phyloP scores from a whole-genome alignment of 2,113 vertebrate genomes.

The Macrotis lagotis region DNA sequence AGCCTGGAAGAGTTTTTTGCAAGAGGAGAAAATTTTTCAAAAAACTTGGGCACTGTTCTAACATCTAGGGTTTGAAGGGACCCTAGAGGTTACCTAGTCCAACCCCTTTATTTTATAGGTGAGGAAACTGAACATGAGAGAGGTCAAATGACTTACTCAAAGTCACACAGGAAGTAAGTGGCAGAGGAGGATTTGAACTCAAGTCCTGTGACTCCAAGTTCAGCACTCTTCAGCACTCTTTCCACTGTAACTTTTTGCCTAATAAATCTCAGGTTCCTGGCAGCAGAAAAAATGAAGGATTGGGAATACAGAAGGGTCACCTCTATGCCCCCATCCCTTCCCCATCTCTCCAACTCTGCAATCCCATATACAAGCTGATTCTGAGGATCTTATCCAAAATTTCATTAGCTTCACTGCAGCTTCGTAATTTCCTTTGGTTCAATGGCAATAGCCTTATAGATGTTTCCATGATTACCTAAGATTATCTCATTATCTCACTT shows the following conservation, averaged over 20 bases:
- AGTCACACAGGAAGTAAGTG: neutral
- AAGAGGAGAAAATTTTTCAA: neutral
- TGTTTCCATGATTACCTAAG: neutral
- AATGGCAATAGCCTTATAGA: neutral
- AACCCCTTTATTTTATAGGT: neutral
- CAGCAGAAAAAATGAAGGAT: neutral
- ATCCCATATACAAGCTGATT: neutral
- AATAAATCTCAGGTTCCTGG: neutral
- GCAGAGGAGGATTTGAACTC: neutral
- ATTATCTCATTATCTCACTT: neutral
- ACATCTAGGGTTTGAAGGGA: neutral
- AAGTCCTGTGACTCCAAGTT: neutral
- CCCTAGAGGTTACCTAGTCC: neutral
- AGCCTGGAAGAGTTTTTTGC: neutral
- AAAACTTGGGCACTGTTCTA: too few relatives aligned
- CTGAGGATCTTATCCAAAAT: neutral
- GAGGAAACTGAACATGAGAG: neutral
- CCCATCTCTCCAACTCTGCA: neutral
- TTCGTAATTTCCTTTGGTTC: neutral
- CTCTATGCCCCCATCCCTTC: neutral
- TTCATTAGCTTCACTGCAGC: neutral
- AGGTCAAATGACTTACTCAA: neutral
- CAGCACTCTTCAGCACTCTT: neutral
- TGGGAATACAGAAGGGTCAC: neutral
- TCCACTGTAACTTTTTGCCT: neutral